Conservation (phyloP, 2,888 invertebrate genomes). For the Chirona hameri region DNA sequence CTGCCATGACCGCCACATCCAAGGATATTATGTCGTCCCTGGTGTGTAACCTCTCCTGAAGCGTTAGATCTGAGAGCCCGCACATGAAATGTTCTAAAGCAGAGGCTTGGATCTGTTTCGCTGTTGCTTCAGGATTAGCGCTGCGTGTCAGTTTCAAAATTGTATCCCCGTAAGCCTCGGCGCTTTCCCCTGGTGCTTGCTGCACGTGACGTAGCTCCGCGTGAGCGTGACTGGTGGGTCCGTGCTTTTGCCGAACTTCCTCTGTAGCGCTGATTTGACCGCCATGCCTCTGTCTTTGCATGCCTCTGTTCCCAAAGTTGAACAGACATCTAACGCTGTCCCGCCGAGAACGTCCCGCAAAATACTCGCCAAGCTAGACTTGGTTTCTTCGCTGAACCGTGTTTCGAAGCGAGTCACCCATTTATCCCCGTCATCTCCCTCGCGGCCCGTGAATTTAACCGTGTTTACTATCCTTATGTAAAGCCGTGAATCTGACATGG, state of each 20-base stretch:
- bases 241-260: background rate
- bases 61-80: background rate
- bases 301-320: background rate
- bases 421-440: background rate
- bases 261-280: background rate
- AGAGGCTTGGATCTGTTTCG: background rate
- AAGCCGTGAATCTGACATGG: background rate
- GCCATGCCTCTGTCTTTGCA: background rate
- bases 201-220: background rate
- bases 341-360: background rate
- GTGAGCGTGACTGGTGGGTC: too few species aligned
- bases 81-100: background rate
- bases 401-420: background rate
- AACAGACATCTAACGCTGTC: background rate
- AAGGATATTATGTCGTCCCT: background rate
- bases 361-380: background rate
- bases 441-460: background rate
- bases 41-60: background rate
- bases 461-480: background rate
- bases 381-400: background rate
- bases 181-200: background rate
- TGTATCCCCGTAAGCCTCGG: background rate
- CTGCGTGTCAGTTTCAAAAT: background rate
- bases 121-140: background rate
- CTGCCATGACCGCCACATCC: background rate